Percentiles rank a stretch among this genome's conserved stretches.
Evolutionary conservation across 2,797 vertebrate species (phyloP).

Genomic region (Acipenser oxyrinchus): DNA sequence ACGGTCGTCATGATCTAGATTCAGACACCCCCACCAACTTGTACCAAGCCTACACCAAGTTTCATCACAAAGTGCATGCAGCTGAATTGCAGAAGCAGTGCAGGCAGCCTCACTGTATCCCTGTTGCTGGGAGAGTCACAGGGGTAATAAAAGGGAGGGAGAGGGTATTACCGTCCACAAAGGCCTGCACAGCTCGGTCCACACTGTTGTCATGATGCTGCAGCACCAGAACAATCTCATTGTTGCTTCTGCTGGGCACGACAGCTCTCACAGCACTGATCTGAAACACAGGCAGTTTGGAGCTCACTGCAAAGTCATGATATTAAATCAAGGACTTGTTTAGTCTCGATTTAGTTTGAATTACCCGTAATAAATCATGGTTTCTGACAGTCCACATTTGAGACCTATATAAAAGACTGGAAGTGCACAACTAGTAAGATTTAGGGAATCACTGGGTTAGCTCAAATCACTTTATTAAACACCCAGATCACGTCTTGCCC

Average conservation of each 20-base stretch:
- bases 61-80: too few relatives aligned
- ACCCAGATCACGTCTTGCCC: background rate
- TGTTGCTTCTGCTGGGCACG: conserved; percentile 94
- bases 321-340: background rate
- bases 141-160: conserved; percentile 7
- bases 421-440: background rate
- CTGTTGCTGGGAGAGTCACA: too few relatives aligned
- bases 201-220: conserved; percentile 94
- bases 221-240: conserved; percentile 88
- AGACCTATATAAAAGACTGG: background rate
- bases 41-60: too few relatives aligned
- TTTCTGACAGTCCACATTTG: too few relatives aligned
- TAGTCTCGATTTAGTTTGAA: background rate
- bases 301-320: background rate
- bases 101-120: too few relatives aligned
- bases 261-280: conserved; percentile 83
- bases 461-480: background rate
- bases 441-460: background rate
- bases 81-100: too few relatives aligned
- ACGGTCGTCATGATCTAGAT: too few relatives aligned
- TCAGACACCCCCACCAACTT: too few relatives aligned
- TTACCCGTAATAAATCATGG: background rate
- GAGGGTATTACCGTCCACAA: conserved; percentile 77
- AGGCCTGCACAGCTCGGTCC: conserved; percentile 87
- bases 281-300: conserved; percentile 40